Conservation (phyloP, 2,888 invertebrate genomes). For the Lasioglossum vierecki region DNA sequence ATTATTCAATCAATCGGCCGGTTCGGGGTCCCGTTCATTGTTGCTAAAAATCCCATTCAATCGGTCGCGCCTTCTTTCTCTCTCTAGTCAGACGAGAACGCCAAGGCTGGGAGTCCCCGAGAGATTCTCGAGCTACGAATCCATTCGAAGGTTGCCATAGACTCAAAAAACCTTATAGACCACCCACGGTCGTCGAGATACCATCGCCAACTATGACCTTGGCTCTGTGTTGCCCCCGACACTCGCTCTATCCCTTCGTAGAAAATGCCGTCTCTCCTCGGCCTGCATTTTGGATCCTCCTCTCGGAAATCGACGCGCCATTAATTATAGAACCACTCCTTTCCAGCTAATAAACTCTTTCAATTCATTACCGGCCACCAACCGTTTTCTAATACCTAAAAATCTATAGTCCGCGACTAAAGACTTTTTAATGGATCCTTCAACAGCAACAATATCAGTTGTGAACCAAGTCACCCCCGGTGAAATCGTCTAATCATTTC, state of each 20-base stretch:
- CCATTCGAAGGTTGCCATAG: constrained; percentile 15
- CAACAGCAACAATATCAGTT: neutral
- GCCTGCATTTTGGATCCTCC: neutral
- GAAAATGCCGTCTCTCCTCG: neutral
- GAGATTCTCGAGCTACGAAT: constrained; percentile 9
- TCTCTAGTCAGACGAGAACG: neutral
- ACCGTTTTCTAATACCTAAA: neutral
- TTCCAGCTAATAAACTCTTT: neutral
- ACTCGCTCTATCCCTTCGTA: constrained; percentile 20
- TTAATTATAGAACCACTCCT: neutral
- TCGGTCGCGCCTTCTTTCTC: neutral
- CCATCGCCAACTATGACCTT: constrained; percentile 25
- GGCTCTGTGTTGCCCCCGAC: neutral
- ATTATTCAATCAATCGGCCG: constrained; percentile 5
- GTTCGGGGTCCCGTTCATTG: neutral
- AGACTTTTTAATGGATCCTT: neutral
- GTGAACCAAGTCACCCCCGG: neutral
- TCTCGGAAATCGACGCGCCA: neutral
- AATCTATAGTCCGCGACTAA: neutral
- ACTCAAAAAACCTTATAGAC: constrained; percentile 32
- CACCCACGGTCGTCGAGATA: constrained; percentile 38
- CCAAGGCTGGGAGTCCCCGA: constrained; percentile 4
- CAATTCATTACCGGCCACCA: neutral
- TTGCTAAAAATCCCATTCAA: neutral
- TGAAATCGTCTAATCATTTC: too few relatives aligned